Evolutionary conservation across 53 echinoderm and acorn worm genomes (phyloP).

Genomic region (Holothuria leucospilota): DNA sequence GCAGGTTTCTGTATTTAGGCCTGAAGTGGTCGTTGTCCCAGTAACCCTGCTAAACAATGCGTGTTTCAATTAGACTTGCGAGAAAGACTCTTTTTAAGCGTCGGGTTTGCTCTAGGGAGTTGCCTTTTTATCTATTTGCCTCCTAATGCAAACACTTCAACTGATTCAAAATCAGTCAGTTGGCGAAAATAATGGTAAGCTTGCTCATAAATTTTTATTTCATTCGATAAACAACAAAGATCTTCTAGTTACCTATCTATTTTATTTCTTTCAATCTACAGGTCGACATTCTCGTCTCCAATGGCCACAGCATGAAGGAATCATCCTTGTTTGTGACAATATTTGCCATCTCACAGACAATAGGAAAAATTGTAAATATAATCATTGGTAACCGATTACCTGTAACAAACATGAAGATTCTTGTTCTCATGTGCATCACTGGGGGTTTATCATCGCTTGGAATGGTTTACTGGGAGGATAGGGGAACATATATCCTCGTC

Average conservation of each 20-base stretch:
- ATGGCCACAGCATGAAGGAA: conserved; percentile 11
- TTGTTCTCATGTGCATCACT: conserved; percentile 33
- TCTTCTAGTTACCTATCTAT: not conserved
- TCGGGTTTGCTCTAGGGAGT: too few relatives aligned
- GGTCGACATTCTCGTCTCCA: conserved; percentile 25
- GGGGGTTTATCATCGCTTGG: conserved; percentile 32
- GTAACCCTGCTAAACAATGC: too few relatives aligned
- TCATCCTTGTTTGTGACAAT: conserved; percentile 31
- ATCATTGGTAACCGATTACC: conserved; percentile 11
- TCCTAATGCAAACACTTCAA: too few relatives aligned
- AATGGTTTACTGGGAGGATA: conserved; percentile 16
- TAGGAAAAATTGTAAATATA: conserved; percentile 19
- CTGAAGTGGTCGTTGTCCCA: too few relatives aligned
- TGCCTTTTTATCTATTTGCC: too few relatives aligned
- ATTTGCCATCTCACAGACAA: conserved; percentile 33
- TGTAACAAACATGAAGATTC: conserved; percentile 26
- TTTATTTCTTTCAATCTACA: not conserved
- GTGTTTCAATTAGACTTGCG: too few relatives aligned
- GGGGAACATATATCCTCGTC: not conserved
- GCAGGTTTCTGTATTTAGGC: too few relatives aligned
- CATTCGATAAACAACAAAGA: not conserved
- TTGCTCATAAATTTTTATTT: not conserved
- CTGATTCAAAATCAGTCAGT: too few relatives aligned
- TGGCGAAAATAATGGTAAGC: not conserved
- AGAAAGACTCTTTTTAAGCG: too few relatives aligned